phyloP scores from a whole-genome alignment of 2,797 vertebrate genomes.

The Clarias pachynema region DNA sequence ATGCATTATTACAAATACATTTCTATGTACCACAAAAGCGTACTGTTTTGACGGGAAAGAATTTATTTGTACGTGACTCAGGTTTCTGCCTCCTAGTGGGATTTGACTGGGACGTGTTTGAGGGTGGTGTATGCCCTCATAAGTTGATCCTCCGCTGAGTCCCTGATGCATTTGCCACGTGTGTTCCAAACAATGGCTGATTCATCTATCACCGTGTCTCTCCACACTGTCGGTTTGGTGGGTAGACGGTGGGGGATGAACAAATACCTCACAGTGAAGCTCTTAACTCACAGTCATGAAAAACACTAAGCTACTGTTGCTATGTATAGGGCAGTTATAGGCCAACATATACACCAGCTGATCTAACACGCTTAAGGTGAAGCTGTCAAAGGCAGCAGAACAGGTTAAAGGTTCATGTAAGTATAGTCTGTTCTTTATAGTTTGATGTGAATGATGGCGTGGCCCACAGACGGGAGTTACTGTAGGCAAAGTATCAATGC shows the following conservation, averaged over 20 bases:
- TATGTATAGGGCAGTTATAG: conserved; percentile 21
- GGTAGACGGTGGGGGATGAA: conserved; percentile 30
- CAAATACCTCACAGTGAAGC: conserved; percentile 54
- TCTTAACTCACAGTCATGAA: conserved; percentile 10
- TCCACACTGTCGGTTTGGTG: conserved; percentile 53
- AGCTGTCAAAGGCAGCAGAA: conserved; percentile 14
- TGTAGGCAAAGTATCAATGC: neutral
- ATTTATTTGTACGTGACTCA: conserved; percentile 75
- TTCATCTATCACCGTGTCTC: conserved; percentile 68
- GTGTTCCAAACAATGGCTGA: conserved; percentile 71
- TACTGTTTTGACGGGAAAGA: conserved; percentile 67
- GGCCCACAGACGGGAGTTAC: neutral
- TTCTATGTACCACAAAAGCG: neutral
- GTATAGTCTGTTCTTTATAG: conserved; percentile 5
- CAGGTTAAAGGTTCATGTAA: neutral
- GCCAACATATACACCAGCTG: conserved; percentile 14
- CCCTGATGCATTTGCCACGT: conserved; percentile 65
- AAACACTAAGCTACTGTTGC: conserved; percentile 26
- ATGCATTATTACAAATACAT: neutral
- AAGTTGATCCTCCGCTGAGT: conserved; percentile 56
- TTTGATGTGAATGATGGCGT: neutral
- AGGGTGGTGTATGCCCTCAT: conserved; percentile 9
- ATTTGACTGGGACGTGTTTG: conserved; percentile 65
- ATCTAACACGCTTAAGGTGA: conserved; percentile 15
- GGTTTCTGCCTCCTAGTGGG: conserved; percentile 69